Conservation (phyloP, 2,797 vertebrate species). For the Meriones psammophilus region DNA sequence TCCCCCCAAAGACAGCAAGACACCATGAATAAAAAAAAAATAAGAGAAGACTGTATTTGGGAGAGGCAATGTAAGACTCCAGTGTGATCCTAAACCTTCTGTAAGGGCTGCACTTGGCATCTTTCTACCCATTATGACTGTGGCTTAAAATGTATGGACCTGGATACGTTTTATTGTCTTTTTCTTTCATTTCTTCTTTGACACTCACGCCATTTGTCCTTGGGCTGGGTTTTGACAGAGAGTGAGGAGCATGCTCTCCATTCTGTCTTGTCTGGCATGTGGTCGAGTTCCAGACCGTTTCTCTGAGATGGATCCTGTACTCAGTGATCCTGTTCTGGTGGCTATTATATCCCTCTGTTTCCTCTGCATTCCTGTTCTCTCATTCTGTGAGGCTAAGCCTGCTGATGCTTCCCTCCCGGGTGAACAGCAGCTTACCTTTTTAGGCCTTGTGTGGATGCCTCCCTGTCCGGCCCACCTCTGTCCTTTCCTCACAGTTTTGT, state of each 20-base stretch:
- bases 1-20: conserved; percentile 39
- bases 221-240: not conserved
- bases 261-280: conserved; percentile 7
- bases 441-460: rapidly evolving
- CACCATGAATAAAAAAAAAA: conserved; percentile 12
- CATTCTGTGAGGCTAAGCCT: not conserved
- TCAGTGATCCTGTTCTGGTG: not conserved
- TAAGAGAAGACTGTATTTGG: conserved; percentile 16
- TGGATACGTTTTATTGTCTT: not conserved
- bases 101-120: not conserved
- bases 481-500: not conserved
- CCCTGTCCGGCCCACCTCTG: not conserved
- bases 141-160: conserved; percentile 38
- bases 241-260: not conserved
- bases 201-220: conserved; percentile 1
- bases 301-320: not conserved
- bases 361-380: not conserved
- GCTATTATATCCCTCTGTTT: not conserved
- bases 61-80: conserved; percentile 39
- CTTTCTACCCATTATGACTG: not conserved
- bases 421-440: not conserved
- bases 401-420: not conserved
- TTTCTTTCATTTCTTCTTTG: not conserved
- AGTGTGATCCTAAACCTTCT: not conserved
- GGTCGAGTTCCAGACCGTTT: not conserved